phyloP scores from a whole-genome alignment of 2,113 vertebrate species.

The Eulemur macaco region DNA sequence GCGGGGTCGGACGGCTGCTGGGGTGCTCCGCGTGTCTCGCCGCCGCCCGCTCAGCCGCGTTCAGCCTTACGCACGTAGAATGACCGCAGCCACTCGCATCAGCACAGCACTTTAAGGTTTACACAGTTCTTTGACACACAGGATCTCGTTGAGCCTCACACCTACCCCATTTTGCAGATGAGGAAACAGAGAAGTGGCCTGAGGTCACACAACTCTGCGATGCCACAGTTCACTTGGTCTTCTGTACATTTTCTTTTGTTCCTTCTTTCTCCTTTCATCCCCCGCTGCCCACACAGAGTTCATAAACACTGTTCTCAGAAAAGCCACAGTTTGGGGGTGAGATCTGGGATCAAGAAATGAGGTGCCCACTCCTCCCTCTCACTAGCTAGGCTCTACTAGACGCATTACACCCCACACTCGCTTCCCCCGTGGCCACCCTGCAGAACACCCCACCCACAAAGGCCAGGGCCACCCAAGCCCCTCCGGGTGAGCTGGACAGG shows the following conservation, averaged over 20 bases:
- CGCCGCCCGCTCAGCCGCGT: background rate
- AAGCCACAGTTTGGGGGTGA: background rate
- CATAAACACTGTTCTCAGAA: background rate
- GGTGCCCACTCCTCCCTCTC: background rate
- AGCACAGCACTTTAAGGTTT: conserved; percentile 60
- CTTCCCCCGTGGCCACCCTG: background rate
- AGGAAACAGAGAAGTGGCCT: background rate
- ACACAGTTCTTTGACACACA: background rate
- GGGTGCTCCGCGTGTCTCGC: background rate
- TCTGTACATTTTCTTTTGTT: background rate
- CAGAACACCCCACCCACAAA: background rate
- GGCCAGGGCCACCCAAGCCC: background rate
- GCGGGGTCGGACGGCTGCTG: background rate
- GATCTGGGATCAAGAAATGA: background rate
- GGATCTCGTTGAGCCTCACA: background rate
- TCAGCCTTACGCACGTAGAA: conserved; percentile 63
- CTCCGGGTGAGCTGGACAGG: background rate
- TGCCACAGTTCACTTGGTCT: background rate
- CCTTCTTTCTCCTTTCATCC: background rate
- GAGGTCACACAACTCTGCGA: background rate
- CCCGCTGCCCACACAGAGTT: background rate
- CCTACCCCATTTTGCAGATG: background rate
- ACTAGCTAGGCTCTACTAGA: background rate
- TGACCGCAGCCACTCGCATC: conserved; percentile 18
- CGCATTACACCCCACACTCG: background rate